Base-by-base conservation (phyloP, 2,113 vertebrate species). In the Laticauda colubrina region DNA sequence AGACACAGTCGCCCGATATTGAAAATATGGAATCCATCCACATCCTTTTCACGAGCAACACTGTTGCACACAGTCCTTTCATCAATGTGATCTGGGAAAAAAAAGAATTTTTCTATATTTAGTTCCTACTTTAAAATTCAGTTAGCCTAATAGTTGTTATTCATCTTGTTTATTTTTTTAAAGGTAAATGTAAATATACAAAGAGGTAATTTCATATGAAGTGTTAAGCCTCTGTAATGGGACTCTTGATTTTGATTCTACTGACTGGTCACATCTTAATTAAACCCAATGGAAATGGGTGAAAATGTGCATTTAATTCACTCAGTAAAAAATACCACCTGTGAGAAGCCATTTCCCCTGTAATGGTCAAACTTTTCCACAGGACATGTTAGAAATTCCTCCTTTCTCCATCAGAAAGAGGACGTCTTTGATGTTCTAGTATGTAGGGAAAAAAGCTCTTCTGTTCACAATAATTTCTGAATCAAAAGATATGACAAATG, bases 11-110 rank as follows among this genome's bases (percentile, higher is more conserved):
- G 98, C 34, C 99, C 99, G 1, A 99, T 96, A 43, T 98, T 99
- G 91, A 99, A 95, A 88, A 99, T 97, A 12, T 99, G 98, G 95
- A 99, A 99, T 1, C 99, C 99, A 89, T 99, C 99, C 7, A 99
- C 99, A 3, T 99, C 99, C 96, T 99, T 99, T 64, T 98, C 98
- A 21, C 98, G 99, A 48, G 98, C 95, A 1, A 99, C 97, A 89
- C 98, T 97, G 0, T 99, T 99, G 88, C 99, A 99, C 5, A 99
- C 97, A 0, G 97, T 94, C 93, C 98, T 96, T 54, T 99, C 98
- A 9, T 98, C 98, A 12, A 99, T 98, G 92, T 99, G 98, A 39
- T 96, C 99, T 99, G 91, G 89, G 94, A 94, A 89, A 95, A 75
- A 75, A 81, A 75, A 81, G 2, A 95, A 43, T 53, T 18, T 54